Conservation (phyloP, 2,888 invertebrate genomes). For the Erpobdella octoculata region DNA sequence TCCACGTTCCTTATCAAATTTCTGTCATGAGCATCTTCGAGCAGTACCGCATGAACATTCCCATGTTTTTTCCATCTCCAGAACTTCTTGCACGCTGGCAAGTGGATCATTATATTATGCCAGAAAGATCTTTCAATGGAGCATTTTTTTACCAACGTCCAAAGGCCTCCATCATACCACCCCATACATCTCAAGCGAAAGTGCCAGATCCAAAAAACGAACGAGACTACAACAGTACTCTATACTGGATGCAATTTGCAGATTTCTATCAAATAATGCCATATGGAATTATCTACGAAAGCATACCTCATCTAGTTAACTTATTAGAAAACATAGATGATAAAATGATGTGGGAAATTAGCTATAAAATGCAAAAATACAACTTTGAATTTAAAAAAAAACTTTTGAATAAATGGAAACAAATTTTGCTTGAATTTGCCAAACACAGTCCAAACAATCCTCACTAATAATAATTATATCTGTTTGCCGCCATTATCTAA, state of each 20-base stretch:
- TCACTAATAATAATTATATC: no score
- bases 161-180: conserved; percentile 46
- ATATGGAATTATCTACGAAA: conserved; percentile 30
- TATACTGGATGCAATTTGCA: conserved; percentile 32
- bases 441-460: no score
- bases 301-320: conserved; percentile 28
- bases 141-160: conserved; percentile 9
- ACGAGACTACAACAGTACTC: conserved; percentile 19
- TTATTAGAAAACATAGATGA: conserved; percentile 21
- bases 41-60: conserved; percentile 36
- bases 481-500: no score
- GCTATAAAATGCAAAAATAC: conserved; percentile 28
- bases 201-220: conserved; percentile 35
- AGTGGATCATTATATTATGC: conserved; percentile 29
- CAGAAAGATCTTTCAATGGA: conserved; percentile 30
- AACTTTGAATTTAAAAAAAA: conserved; percentile 27
- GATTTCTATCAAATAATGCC: conserved; percentile 33
- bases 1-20: conserved; percentile 33
- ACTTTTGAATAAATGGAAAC: conserved; percentile 26
- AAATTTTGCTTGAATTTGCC: conserved; percentile 22
- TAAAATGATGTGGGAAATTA: conserved; percentile 18
- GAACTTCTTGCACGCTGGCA: conserved; percentile 33
- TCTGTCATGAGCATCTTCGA: conserved; percentile 35
- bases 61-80: conserved; percentile 33
- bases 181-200: conserved; percentile 19